Evolutionary conservation across 1,140 invertebrate genomes (phyloP).

Genomic region (Aphidius ervi): DNA sequence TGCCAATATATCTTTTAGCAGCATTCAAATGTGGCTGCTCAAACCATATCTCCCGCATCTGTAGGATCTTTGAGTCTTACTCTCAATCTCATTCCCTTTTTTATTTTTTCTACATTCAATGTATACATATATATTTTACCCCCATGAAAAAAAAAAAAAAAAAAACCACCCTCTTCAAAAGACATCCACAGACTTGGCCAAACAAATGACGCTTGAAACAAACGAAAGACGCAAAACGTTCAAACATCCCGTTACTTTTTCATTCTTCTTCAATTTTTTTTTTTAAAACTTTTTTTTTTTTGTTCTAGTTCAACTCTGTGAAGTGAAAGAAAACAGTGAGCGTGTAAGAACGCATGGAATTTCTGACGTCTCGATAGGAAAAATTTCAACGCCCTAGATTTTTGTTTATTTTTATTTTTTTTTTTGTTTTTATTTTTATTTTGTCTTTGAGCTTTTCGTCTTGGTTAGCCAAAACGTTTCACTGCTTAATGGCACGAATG

Average conservation of each 20-base stretch:
- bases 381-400: constrained; percentile 31
- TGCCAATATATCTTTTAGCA: not conserved
- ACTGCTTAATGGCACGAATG: constrained; percentile 48
- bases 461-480: constrained; percentile 52
- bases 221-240: constrained; percentile 43
- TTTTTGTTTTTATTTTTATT: too few species aligned
- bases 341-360: constrained; percentile 19
- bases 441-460: constrained; percentile 43
- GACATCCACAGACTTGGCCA: constrained; percentile 23
- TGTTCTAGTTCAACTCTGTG: constrained; percentile 2
- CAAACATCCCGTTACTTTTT: not conserved
- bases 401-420: not conserved
- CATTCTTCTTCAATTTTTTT: constrained; percentile 1
- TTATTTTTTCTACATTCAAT: not conserved
- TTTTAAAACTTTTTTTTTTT: constrained; percentile 10
- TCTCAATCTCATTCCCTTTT: not conserved
- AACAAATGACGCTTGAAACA: constrained; percentile 54
- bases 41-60: constrained; percentile 1
- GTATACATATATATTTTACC: not conserved
- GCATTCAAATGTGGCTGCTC: constrained; percentile 16
- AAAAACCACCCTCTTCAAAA: constrained; percentile 12
- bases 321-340: constrained; percentile 12
- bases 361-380: constrained; percentile 12
- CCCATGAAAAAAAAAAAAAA: too few species aligned
- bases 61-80: not conserved